Base-by-base conservation (phyloP, 2,113 vertebrate genomes). In the Trichechus manatus region DNA sequence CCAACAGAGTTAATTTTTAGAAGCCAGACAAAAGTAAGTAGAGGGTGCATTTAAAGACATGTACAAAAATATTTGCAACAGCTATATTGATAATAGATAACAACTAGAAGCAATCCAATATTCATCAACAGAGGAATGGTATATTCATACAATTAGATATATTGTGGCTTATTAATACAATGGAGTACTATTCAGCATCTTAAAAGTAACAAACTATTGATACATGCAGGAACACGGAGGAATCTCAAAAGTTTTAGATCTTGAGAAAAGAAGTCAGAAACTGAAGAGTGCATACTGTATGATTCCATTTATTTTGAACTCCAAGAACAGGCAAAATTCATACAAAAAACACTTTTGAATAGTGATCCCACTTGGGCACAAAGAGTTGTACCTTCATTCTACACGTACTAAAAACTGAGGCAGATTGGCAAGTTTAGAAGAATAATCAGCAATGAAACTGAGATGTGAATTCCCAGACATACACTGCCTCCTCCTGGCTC, bases 191-290 rank as follows among this genome's bases (percentile, higher is more conserved):
- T 42, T 63, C 9, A 42, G 25, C 1, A 59, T 53, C 78, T n/a
- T 9, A 72, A 44, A 93, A 44, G 14, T 27, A 88, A 39, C 22
- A 91, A 90, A 63, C 50, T 89, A 36, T 85, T 70, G 44, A 90
- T 77, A 82, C 13, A 20, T 25, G 64, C 7, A 64, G 93, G 25
- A 75, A 61, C 20, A 75, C 20, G 39, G 53, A 87, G 78, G 33
- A 94, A 84, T 82, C 72, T 86, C 88, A 87, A 80, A 88, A 78
- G 6, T 23, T 87, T 33, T 79, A 74, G 2, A 39, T 66, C 92
- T 94, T 93, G 39, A 94, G 61, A 23, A 83, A 79, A 83, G 42
- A 93, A 75, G 10, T 92, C 68, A 92, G 42, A 89, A 96, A 91
- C 42, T 61, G 92, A 94, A 36, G 6, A 78, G 2, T 47, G 23